Evolutionary conservation across 1,140 invertebrate species (phyloP), one percentile per base, ranked within the genome.

Genomic region (Atta colombica): DNA sequence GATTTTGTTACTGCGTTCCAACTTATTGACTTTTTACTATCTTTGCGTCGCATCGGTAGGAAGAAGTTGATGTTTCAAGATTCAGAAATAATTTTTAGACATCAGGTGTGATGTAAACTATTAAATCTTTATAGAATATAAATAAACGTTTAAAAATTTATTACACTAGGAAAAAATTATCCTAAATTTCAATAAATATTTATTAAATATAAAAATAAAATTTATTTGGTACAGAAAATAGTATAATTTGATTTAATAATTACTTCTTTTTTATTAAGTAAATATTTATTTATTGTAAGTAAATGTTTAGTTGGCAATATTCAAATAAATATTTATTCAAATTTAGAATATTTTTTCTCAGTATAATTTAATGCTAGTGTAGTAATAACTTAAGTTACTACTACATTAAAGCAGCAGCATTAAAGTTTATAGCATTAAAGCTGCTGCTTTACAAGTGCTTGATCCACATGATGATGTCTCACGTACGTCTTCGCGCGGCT

Each of bases 361-460:
- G 5, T 35, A 4, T 35, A 25, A 25, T 25, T 25, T 25, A 25
- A 25, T 25, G 25, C 0, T 25, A 25, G 25, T 25, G 25, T 25
- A 25, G 25, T 25, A 25, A 25, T 25, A 25, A 25, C 45, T 21
- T 58, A 10, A 2, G 0, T 49, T 63, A 25, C 25, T 25, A 25
- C 25, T 25, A 8, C 16, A 31, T 28, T 31, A 21, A 21, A 21
- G 21, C 21, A 21, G 21, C 21, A 7, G 4, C n/a, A 14, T 10
- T 12, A 55, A 71, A 87, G 51, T 45, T 45, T 45, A 35, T 35
- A 45, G 39, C 7, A 8, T 10, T 10, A 55, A 71, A 87, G 25
- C 66, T 45, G 25, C 66, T 45, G 14, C 2, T 31, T 55, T 21
- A 18, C 61, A 25, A 58, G 7, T 21, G 25, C 58, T 21, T 61